Base-by-base conservation (phyloP, 2,113 vertebrate genomes). In the Otocyon megalotis region DNA sequence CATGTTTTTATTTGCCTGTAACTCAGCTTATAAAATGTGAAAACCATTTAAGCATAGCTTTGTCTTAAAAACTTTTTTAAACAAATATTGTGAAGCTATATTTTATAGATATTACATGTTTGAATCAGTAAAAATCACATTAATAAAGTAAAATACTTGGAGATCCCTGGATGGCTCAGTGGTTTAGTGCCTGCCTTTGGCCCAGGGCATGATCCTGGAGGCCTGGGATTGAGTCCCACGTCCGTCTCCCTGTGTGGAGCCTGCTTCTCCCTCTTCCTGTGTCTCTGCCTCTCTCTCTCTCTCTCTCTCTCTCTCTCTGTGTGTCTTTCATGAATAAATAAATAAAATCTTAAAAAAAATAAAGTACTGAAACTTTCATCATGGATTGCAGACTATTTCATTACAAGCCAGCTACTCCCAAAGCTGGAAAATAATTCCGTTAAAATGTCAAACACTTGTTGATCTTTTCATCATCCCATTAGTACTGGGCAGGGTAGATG, bases 391-490 rank as follows among this genome's bases (percentile, higher is more conserved):
- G 22, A 58, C n/a, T 54, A 50, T 63, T 95, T 69, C n/a, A 94
- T 82, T 60, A 72, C 9, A 69, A 67, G 3, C 58, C 43, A 92
- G 16, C 24, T 17, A 83, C 16, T 94, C n/a, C 77, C 60, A 80
- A 86, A 65, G 17, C 12, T 58, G 24, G 14, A 90, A 95, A 93
- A 58, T 32, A 90, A 80, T 89, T 80, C 15, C 69, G 22, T 65
- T 93, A 94, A 87, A 96, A 87, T 72, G 32, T 72, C 53, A 93
- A 93, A n/a, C 0, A 0, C 76, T 22, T 54, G 37, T 84, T 56
- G 67, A 37, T 65, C 48, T 89, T 94, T 91, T 32, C 12, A 5
- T 32, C 26, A 93, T 94, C 93, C 60, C 5, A 76, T 67, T 95
- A 96, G 15, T 82, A n/a, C 2, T 24, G 5, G 60, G 96, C 82